These are phyloP conservation scores for Loripinus fragilis DNA, from an alignment of 2,888 invertebrate genomes.

Conservation along the genomic window DNA sequence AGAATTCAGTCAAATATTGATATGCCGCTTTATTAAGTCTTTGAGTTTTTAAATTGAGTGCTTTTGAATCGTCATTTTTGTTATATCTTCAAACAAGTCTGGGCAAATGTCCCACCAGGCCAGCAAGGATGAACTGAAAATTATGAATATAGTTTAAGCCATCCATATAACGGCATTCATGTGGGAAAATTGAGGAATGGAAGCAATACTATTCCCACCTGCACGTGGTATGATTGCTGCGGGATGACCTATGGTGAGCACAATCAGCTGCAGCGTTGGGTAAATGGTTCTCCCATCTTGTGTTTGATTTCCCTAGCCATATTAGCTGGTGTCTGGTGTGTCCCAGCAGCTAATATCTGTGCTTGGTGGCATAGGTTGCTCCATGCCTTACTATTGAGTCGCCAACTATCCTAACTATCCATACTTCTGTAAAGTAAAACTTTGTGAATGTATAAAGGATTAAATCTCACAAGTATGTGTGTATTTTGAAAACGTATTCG, in stretches of 20 bases:
- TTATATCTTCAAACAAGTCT: neutral
- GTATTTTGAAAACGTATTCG: too few species aligned
- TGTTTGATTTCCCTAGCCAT: neutral
- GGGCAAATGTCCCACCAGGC: conserved; percentile 16
- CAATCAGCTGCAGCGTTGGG: neutral
- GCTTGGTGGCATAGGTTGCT: neutral
- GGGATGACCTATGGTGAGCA: neutral
- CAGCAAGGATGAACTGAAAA: neutral
- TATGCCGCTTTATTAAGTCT: conserved; percentile 7
- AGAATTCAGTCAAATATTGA: neutral
- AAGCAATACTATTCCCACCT: too few species aligned
- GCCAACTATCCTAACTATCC: conserved; percentile 13
- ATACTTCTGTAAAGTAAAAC: conserved; percentile 3
- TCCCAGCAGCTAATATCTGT: neutral
- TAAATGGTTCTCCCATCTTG: conserved; percentile 1
- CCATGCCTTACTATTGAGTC: too few species aligned
- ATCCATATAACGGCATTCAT: neutral
- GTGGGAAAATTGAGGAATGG: too few species aligned
- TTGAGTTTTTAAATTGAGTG: neutral
- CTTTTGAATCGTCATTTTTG: neutral
- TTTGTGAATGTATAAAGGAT: neutral
- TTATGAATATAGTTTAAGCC: neutral
- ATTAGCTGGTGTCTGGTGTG: neutral
- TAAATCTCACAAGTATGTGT: too few species aligned
- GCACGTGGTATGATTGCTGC: neutral